phyloP scores from a whole-genome alignment of 1,140 invertebrate genomes.

The Ostrea denselamellosa region DNA sequence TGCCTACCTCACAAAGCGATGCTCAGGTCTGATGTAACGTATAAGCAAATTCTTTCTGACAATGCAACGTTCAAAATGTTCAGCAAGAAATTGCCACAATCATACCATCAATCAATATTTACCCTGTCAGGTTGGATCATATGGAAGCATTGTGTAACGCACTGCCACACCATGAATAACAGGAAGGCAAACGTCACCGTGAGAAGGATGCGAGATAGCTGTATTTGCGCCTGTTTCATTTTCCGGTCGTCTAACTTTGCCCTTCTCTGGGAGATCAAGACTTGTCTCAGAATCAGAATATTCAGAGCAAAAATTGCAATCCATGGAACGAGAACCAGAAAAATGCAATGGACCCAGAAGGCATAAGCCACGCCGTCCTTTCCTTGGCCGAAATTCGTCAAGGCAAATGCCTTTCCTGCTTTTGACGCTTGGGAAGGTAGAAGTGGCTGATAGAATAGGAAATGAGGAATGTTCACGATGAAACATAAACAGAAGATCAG shows the following conservation, averaged over 20 bases:
- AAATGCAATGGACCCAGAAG: constrained; percentile 68
- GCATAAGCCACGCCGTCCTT: constrained; percentile 55
- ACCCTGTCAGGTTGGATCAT: constrained; percentile 34
- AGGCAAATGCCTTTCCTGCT: constrained; percentile 42
- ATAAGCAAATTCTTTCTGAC: too few relatives aligned
- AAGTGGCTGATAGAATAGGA: constrained; percentile 54
- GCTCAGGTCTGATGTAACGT: too few relatives aligned
- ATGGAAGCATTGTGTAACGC: constrained; percentile 64
- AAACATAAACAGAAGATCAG: constrained; percentile 55
- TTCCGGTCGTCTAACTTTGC: constrained; percentile 21
- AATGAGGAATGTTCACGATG: constrained; percentile 59
- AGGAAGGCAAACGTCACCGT: constrained; percentile 66
- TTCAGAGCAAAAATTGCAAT: constrained; percentile 61
- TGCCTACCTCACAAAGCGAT: too few relatives aligned
- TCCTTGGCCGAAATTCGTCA: constrained; percentile 58
- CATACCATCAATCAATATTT: too few relatives aligned
- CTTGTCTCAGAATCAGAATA: constrained; percentile 56
- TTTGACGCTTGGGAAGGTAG: neutral
- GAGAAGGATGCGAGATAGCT: constrained; percentile 61
- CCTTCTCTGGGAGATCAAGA: constrained; percentile 36
- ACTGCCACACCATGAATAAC: constrained; percentile 61
- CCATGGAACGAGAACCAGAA: constrained; percentile 65
- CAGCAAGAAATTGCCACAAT: too few relatives aligned
- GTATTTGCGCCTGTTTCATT: constrained; percentile 54
- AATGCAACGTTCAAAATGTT: too few relatives aligned